Conservation (phyloP, 2,888 invertebrate species). For the Orchestes rusci region DNA sequence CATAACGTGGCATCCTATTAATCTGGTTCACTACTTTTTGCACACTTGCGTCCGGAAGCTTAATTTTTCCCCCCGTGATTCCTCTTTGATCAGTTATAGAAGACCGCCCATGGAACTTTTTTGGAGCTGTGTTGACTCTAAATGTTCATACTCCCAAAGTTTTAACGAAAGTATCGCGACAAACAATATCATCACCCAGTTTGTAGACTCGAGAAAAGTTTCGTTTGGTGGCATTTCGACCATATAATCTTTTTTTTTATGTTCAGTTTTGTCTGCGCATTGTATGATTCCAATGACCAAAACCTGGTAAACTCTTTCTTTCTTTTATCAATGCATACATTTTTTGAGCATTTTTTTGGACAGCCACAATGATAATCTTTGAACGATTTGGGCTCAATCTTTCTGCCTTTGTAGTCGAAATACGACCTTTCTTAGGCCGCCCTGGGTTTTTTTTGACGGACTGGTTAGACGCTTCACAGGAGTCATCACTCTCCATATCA, state of each 20-base stretch:
- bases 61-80: conserved; percentile 8
- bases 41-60: conserved; percentile 3
- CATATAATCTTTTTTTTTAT: conserved; percentile 8
- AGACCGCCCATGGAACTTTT: conserved; percentile 9
- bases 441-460: conserved; percentile 2
- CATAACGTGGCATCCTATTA: conserved; percentile 9
- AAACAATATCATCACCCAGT: conserved; percentile 6
- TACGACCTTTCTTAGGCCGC: conserved; percentile 11
- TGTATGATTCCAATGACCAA: conserved; percentile 9
- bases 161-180: conserved; percentile 9
- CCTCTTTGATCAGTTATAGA: conserved; percentile 9
- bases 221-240: conserved; percentile 8
- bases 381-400: conserved; percentile 2
- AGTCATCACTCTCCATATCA: too few relatives aligned
- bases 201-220: conserved; percentile 6
- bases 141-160: conserved; percentile 9
- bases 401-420: conserved; percentile 7
- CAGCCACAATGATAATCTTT: conserved; percentile 5
- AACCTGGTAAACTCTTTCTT: conserved; percentile 3
- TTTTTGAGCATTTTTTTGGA: conserved; percentile 8
- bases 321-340: conserved; percentile 10
- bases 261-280: conserved; percentile 7
- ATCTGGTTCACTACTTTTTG: conserved; percentile 11
- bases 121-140: conserved; percentile 9
- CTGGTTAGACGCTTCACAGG: conserved; percentile 6